These are phyloP conservation scores for Tauraco hartlaubi DNA, from an alignment of 2,797 vertebrate genomes.

Conservation along the genomic window DNA sequence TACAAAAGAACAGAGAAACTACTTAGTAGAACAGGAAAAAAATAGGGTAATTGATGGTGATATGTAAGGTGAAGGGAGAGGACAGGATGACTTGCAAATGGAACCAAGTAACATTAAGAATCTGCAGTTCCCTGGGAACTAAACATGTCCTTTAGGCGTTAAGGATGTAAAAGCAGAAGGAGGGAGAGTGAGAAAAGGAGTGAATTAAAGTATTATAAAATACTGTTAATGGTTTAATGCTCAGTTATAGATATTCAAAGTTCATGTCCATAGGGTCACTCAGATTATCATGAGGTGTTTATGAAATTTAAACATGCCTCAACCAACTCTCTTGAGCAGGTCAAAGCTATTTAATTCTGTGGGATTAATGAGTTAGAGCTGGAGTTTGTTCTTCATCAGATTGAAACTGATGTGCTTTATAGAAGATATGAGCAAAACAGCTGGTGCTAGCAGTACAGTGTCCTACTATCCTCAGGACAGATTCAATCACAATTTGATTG, in stretches of 20 bases:
- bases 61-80: neutral
- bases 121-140: neutral
- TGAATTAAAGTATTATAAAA: neutral
- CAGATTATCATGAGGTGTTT: neutral
- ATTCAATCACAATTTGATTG: neutral
- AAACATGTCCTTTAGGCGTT: neutral
- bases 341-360: neutral
- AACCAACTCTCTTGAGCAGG: neutral
- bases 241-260: neutral
- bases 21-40: neutral
- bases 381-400: neutral
- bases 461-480: neutral
- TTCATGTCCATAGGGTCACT: neutral
- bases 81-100: neutral
- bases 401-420: neutral
- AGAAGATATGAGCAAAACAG: neutral
- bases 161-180: neutral
- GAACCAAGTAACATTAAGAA: neutral
- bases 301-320: neutral
- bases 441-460: neutral
- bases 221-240: neutral
- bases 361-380: neutral
- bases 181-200: neutral
- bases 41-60: neutral
- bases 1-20: neutral